phyloP scores from a whole-genome alignment of 2,113 vertebrate species.

The Bombycilla garrulus region DNA sequence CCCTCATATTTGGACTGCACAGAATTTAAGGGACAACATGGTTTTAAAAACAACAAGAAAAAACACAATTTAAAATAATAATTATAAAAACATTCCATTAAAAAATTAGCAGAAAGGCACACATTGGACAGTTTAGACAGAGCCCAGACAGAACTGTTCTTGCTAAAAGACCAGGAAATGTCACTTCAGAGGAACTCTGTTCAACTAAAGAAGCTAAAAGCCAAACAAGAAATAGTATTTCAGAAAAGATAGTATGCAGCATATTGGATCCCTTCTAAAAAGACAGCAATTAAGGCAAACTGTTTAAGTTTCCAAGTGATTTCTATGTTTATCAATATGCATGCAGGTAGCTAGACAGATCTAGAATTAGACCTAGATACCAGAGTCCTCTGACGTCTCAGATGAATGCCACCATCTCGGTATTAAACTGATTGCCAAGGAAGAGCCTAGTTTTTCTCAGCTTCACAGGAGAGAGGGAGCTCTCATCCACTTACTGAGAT shows the following conservation, averaged over 20 bases:
- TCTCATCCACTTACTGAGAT: neutral
- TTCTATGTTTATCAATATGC: neutral
- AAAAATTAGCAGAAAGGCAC: neutral
- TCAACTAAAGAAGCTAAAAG: neutral
- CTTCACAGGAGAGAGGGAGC: neutral
- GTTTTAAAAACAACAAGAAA: neutral
- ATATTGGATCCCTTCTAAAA: neutral
- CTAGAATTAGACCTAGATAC: neutral
- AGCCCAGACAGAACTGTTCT: neutral
- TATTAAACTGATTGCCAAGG: neutral
- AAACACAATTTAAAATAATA: neutral
- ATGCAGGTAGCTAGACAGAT: neutral
- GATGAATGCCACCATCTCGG: neutral
- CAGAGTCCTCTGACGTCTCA: neutral
- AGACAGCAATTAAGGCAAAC: neutral
- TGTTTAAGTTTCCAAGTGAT: neutral
- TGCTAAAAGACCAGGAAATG: neutral
- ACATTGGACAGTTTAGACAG: accelerated
- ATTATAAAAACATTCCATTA: neutral
- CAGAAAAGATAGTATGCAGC: neutral
- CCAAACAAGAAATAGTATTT: neutral
- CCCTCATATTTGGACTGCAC: neutral
- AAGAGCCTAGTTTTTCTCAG: neutral
- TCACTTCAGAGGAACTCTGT: neutral
- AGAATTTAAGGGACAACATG: neutral